phyloP scores from a whole-genome alignment of 2,113 vertebrate species.

The Dissostichus mawsoni region DNA sequence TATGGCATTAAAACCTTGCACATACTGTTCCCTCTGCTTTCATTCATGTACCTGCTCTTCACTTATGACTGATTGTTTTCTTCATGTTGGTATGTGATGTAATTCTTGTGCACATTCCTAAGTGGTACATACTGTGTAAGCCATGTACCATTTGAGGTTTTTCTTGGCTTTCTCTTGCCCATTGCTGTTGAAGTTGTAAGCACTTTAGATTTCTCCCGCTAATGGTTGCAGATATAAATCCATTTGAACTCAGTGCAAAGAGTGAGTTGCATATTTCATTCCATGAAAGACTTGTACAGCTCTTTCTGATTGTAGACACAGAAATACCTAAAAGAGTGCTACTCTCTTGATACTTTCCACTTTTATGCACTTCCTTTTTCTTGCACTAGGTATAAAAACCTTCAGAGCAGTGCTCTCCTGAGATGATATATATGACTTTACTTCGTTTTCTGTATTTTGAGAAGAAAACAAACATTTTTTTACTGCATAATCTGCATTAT shows the following conservation, averaged over 20 bases:
- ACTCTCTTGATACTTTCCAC: constrained; percentile 5
- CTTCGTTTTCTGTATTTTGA: constrained; percentile 21
- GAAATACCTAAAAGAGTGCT: constrained; percentile 23
- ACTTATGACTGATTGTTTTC: not conserved
- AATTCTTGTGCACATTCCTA: constrained; percentile 11
- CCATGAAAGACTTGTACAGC: constrained; percentile 35
- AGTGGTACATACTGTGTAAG: not conserved
- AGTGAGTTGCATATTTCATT: constrained; percentile 49
- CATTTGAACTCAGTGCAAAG: constrained; percentile 39
- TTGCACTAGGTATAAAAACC: constrained; percentile 43
- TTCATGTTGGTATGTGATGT: constrained; percentile 9
- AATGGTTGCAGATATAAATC: constrained; percentile 33
- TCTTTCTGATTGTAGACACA: constrained; percentile 17
- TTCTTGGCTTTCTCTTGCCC: constrained; percentile 4
- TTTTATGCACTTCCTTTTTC: constrained; percentile 33
- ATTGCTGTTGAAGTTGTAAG: constrained; percentile 11
- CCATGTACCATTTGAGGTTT: not conserved
- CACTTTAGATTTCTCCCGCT: constrained; percentile 6
- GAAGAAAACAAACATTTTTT: constrained; percentile 13
- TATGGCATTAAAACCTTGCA: constrained; percentile 7
- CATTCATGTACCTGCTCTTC: constrained; percentile 14
- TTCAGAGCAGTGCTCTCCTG: constrained; percentile 24
- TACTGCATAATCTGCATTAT: constrained; percentile 17
- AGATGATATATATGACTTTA: constrained; percentile 33
- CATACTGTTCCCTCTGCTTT: constrained; percentile 12